Conservation (phyloP, 2,797 vertebrate species). For the Lycodopsis pacificus region DNA sequence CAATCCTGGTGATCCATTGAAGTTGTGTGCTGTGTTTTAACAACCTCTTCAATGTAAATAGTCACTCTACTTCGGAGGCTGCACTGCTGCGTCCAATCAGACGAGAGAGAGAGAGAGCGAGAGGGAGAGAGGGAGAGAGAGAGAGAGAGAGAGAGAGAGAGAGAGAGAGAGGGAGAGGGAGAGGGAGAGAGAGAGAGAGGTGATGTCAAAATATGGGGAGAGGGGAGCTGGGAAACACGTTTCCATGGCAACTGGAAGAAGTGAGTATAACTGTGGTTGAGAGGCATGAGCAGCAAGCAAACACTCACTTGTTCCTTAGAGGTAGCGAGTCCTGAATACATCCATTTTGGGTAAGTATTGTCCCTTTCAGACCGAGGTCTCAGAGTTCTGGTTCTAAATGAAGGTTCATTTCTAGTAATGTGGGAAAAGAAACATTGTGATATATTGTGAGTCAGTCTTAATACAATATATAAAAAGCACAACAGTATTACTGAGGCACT, state of each 20-base stretch:
- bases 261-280: constrained; percentile 81
- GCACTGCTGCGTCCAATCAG: constrained; percentile 68
- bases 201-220: constrained; percentile 63
- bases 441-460: constrained; percentile 22
- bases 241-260: constrained; percentile 85
- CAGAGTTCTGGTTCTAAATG: constrained; percentile 21
- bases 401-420: constrained; percentile 1
- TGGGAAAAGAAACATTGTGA: constrained; percentile 15
- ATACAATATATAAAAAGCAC: constrained; percentile 28
- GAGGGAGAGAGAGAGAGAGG: constrained; percentile 7
- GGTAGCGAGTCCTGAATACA: constrained; percentile 62
- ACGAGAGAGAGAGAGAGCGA: neutral
- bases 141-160: constrained; percentile 8
- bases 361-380: constrained; percentile 16
- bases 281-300: constrained; percentile 85
- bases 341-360: constrained; percentile 37
- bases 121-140: constrained; percentile 19
- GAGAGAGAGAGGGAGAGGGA: constrained; percentile 26
- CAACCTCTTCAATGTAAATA: constrained; percentile 68
- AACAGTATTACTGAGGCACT: constrained; percentile 31
- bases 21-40: constrained; percentile 58
- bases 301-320: constrained; percentile 74
- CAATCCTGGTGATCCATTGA: constrained; percentile 46
- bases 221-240: constrained; percentile 71
- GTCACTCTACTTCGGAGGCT: constrained; percentile 57